Evolutionary conservation across 2,113 vertebrate genomes (phyloP).

Genomic region (Apus apus): DNA sequence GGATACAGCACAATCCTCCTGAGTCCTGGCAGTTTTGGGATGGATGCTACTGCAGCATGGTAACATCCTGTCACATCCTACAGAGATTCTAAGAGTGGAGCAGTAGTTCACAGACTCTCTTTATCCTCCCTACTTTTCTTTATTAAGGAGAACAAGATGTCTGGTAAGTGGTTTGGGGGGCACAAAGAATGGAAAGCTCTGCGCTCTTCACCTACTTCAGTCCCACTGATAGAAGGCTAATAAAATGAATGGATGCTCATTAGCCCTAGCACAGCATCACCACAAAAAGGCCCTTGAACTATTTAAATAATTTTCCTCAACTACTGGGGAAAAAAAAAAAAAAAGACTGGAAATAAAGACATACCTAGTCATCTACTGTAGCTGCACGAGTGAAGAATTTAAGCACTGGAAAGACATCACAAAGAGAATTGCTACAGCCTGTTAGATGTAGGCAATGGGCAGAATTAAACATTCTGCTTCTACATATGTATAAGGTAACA

Average conservation of each 20-base stretch:
- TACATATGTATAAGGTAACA: not conserved
- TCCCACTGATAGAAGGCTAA: not conserved
- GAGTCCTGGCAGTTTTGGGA: not conserved
- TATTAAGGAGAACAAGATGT: not conserved
- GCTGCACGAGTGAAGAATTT: too few species aligned
- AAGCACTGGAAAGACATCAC: too few species aligned
- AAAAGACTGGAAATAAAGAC: not conserved
- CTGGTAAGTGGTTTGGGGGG: not conserved
- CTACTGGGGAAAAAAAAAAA: not conserved
- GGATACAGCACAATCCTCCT: not conserved
- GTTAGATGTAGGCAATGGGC: not conserved
- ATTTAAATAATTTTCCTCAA: not conserved
- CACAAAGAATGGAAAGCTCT: not conserved
- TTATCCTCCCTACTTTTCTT: not conserved
- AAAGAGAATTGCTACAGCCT: too few species aligned
- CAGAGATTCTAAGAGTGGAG: not conserved
- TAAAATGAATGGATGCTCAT: not conserved
- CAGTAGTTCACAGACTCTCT: not conserved
- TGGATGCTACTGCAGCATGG: not conserved
- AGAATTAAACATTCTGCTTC: not conserved
- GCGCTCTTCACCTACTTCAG: accelerated
- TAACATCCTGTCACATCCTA: too few species aligned
- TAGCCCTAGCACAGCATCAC: not conserved
- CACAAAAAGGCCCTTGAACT: not conserved
- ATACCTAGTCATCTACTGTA: not conserved